Evolutionary conservation across 2,888 invertebrate species (phyloP).

Genomic region (Andrena marginata): DNA sequence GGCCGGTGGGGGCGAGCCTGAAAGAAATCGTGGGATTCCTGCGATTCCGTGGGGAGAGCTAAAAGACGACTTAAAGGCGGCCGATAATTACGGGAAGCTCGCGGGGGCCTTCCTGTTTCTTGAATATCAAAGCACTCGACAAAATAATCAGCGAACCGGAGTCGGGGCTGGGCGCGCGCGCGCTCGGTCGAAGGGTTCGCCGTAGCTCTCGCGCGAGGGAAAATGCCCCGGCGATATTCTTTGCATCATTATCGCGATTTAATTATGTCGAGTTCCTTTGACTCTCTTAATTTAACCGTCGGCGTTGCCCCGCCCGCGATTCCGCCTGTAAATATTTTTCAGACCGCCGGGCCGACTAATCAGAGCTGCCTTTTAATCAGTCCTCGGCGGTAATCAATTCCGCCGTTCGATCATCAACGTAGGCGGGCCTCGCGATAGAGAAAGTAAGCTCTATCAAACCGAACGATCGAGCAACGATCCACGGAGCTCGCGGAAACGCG

Average conservation of each 20-base stretch:
- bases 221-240: slow-evolving; percentile 74
- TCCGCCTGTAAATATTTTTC: slow-evolving; percentile 71
- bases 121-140: slow-evolving; percentile 77
- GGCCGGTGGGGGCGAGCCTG: background rate
- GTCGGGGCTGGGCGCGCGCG: slow-evolving; percentile 64
- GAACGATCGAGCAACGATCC: background rate
- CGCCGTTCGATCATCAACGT: slow-evolving; percentile 18
- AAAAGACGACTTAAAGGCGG: slow-evolving; percentile 61
- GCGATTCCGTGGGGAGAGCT: slow-evolving; percentile 16
- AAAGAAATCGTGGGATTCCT: slow-evolving; percentile 49
- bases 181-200: slow-evolving; percentile 68
- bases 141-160: slow-evolving; percentile 76
- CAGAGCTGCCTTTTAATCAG: slow-evolving; percentile 74
- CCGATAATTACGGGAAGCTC: slow-evolving; percentile 76
- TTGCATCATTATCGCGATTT: slow-evolving; percentile 82
- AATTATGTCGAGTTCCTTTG: slow-evolving; percentile 81
- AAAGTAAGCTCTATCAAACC: background rate
- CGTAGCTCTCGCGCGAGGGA: slow-evolving; percentile 36
- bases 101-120: slow-evolving; percentile 66
- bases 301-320: slow-evolving; percentile 28
- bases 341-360: slow-evolving; percentile 56
- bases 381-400: slow-evolving; percentile 45
- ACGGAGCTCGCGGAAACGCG: background rate
- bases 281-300: slow-evolving; percentile 78
- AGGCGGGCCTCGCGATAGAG: background rate